Conservation (phyloP, 2,797 vertebrate species). For the Remorina albescens region DNA sequence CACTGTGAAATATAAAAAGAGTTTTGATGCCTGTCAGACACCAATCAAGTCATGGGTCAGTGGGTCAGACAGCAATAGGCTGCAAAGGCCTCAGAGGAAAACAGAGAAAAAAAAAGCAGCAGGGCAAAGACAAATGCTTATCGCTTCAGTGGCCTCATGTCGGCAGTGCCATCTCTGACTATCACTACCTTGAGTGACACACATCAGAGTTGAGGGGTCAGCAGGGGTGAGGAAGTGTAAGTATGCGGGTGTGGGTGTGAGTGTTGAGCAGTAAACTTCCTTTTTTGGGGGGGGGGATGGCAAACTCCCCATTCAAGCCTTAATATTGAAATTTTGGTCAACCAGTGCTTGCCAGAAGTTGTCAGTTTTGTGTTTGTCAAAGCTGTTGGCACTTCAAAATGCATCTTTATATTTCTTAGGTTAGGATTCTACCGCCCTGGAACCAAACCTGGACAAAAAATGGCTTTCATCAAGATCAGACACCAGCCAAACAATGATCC, state of each 20-base stretch:
- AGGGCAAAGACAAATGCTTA: constrained; percentile 68
- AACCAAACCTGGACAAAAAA: background rate
- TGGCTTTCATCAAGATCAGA: too few species aligned
- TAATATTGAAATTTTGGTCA: background rate
- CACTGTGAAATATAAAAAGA: constrained; percentile 47
- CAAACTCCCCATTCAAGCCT: background rate
- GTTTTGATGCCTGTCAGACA: constrained; percentile 65
- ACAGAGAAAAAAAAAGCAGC: constrained; percentile 39
- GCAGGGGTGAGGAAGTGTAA: constrained; percentile 57
- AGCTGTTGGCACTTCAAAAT: background rate
- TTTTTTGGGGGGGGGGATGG: constrained; percentile 28
- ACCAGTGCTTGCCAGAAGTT: background rate
- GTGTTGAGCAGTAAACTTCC: constrained; percentile 49
- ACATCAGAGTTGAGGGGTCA: constrained; percentile 68
- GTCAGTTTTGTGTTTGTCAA: background rate
- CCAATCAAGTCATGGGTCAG: constrained; percentile 65
- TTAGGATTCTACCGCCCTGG: background rate
- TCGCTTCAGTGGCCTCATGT: constrained; percentile 63
- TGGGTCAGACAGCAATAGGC: constrained; percentile 67
- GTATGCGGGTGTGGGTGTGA: constrained; percentile 32
- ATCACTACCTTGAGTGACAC: constrained; percentile 78
- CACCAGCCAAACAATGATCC: too few species aligned
- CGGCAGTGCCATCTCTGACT: constrained; percentile 61
- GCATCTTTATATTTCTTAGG: background rate
- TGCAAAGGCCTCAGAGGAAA: constrained; percentile 48